Conservation (phyloP, 1,140 invertebrate genomes). For the Caenorhabditis brenneri region DNA sequence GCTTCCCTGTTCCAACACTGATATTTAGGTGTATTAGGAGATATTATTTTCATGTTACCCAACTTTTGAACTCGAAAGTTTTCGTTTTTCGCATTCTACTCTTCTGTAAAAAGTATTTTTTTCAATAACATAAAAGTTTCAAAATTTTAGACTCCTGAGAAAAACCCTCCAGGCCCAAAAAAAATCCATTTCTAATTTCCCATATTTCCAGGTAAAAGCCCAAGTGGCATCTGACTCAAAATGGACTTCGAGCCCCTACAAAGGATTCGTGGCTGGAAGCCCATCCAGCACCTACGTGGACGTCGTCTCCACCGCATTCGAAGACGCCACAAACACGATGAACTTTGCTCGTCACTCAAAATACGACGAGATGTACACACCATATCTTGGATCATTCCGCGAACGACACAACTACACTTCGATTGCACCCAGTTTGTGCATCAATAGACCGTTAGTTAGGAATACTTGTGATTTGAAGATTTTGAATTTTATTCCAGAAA, state of each 20-base stretch:
- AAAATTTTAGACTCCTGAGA: no score
- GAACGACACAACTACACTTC: slow-evolving; percentile 50
- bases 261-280: slow-evolving; percentile 44
- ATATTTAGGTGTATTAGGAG: no score
- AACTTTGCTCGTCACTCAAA: slow-evolving; percentile 48
- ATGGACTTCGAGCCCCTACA: slow-evolving; percentile 36
- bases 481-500: slow-evolving; percentile 49
- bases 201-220: slow-evolving; percentile 39
- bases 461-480: no score
- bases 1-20: no score
- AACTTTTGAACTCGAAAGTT: no score
- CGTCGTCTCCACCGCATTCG: slow-evolving; percentile 45
- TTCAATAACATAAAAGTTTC: no score
- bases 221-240: slow-evolving; percentile 32
- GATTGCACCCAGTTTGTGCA: slow-evolving; percentile 50
- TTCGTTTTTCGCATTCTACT: no score
- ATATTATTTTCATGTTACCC: no score
- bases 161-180: no score
- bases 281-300: slow-evolving; percentile 44
- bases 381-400: slow-evolving; percentile 49
- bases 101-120: no score
- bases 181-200: no score
- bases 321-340: slow-evolving; percentile 42
- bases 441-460: slow-evolving; percentile 33
- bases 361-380: slow-evolving; percentile 51